Percentiles rank a stretch among this genome's conserved stretches.
phyloP scores from a whole-genome alignment of 2,113 vertebrate genomes.

The Tragelaphus imberbis region DNA sequence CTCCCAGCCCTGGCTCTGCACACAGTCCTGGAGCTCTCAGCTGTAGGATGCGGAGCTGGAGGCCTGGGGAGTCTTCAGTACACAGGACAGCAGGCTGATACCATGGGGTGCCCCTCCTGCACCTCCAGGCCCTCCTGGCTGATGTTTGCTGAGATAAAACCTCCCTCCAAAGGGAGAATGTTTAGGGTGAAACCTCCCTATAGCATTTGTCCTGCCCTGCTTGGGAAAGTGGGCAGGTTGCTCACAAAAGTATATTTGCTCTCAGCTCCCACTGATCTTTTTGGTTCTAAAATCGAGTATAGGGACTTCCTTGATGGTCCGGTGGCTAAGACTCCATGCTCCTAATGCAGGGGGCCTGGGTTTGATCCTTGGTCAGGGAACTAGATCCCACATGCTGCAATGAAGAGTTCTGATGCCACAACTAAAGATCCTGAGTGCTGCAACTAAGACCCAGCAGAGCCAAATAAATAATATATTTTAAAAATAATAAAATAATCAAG shows the following conservation, averaged over 20 bases:
- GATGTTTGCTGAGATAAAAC: not conserved
- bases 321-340: not conserved
- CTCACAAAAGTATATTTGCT: not conserved
- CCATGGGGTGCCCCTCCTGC: no score
- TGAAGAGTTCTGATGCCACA: not conserved
- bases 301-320: not conserved
- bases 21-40: not conserved
- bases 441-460: not conserved
- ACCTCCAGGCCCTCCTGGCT: not conserved
- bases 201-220: not conserved
- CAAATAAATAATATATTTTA: not conserved
- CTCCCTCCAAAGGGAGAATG: not conserved
- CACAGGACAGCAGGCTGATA: not conserved
- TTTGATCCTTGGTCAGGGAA: not conserved
- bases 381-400: not conserved
- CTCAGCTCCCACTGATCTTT: not conserved
- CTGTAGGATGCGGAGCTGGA: not conserved
- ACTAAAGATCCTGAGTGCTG: not conserved
- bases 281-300: not conserved
- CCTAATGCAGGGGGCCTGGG: not conserved
- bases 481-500: not conserved
- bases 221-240: not conserved
- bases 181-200: not conserved
- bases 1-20: no score
- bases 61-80: no score